Evolutionary conservation across 2,888 invertebrate genomes (phyloP).

Genomic region (Chaetoderma sp.): DNA sequence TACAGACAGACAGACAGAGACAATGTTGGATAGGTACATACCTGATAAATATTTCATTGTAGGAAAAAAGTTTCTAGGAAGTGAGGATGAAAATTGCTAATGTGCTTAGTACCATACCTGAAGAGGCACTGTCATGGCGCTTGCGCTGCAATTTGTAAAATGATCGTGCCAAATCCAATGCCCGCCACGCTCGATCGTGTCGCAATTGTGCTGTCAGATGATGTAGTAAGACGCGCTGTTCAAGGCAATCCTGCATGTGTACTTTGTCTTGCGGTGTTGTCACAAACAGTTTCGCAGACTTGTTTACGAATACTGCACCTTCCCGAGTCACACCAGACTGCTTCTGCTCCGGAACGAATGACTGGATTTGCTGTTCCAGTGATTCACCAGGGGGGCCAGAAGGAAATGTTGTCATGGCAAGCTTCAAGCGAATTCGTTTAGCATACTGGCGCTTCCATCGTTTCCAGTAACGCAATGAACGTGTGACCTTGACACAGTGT

Average conservation of each 20-base stretch:
- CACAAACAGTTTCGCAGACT: constrained; percentile 45
- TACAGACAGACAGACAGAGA: no score
- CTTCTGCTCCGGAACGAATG: constrained; percentile 38
- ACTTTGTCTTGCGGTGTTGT: constrained; percentile 43
- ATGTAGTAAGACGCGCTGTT: constrained; percentile 41
- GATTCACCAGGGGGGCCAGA: constrained; percentile 47
- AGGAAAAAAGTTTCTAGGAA: no score
- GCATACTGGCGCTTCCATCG: constrained; percentile 50
- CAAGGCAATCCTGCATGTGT: constrained; percentile 34
- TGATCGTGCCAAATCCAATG: constrained; percentile 51
- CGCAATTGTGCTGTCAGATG: constrained; percentile 41
- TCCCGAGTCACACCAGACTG: constrained; percentile 16
- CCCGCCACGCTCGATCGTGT: constrained; percentile 48
- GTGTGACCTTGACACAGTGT: constrained; percentile 42
- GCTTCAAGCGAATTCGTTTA: constrained; percentile 48
- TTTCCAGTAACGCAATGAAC: constrained; percentile 40
- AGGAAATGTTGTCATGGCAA: constrained; percentile 63
- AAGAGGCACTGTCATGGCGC: no score
- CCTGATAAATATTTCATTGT: no score
- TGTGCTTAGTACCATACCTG: no score
- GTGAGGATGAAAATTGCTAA: no score
- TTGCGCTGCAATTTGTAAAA: no score
- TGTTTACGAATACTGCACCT: constrained; percentile 11
- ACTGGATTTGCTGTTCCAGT: constrained; percentile 28
- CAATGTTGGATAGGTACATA: no score